Conservation (phyloP, 2,888 invertebrate species). For the Drosophila colorata region DNA sequence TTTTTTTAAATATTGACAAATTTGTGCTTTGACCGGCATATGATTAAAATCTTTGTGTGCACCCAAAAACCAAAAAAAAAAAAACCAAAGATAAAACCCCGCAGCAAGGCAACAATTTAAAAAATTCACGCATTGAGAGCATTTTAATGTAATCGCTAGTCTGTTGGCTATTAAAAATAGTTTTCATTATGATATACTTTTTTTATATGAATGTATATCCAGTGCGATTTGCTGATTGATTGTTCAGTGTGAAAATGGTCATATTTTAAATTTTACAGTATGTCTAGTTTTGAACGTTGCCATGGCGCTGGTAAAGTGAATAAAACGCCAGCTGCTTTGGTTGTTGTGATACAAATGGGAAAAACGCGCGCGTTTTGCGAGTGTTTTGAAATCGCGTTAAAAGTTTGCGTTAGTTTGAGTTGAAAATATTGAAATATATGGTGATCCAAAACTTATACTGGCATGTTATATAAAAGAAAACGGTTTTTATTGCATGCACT, state of each 20-base stretch:
- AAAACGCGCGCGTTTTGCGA: not conserved
- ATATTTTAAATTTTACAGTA: constrained; percentile 62
- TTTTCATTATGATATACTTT: constrained; percentile 44
- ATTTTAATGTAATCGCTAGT: constrained; percentile 60
- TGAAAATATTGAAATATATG: not conserved
- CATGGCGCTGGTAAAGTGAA: constrained; percentile 38
- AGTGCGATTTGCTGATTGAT: constrained; percentile 69
- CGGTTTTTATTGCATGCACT: too few species aligned
- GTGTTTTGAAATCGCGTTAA: not conserved
- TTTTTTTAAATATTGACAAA: constrained; percentile 68
- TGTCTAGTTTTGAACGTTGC: constrained; percentile 37
- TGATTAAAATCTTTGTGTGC: constrained; percentile 52
- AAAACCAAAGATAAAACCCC: constrained; percentile 13
- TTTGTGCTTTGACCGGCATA: constrained; percentile 48
- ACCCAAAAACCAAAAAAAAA: not conserved
- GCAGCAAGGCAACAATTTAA: constrained; percentile 43
- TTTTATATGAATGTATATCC: constrained; percentile 25
- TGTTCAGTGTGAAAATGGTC: constrained; percentile 61
- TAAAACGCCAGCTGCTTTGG: constrained; percentile 31
- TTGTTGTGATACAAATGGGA: not conserved
- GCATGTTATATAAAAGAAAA: too few species aligned
- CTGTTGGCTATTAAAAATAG: constrained; percentile 56
- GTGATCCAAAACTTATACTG: too few species aligned
- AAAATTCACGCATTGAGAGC: constrained; percentile 48
- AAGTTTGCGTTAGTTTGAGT: not conserved